Evolutionary conservation across 2,113 vertebrate genomes (phyloP), one percentile per base, ranked within the genome.

Genomic region (Limanda limanda): DNA sequence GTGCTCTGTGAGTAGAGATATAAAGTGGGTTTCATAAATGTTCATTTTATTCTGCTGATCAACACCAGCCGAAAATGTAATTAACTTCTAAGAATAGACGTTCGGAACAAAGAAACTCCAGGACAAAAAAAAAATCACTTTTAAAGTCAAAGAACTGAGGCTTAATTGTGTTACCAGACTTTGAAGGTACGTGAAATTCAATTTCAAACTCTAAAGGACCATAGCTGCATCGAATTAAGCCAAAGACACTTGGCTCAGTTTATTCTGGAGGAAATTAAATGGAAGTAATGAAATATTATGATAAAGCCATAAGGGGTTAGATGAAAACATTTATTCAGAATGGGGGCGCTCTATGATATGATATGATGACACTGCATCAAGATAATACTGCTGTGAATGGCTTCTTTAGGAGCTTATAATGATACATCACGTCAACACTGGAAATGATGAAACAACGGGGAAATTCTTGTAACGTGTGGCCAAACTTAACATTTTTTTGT

Each of bases 21-120:
- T 81, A 88, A 71, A 70, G 37, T 15, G 73, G 66, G 70, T 78
- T 73, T 74, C 77, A 79, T 81, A 68, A 90, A 89, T 74, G 70
- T 35, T 75, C 61, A 76, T 82, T 89, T 91, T 81, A 76, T 67
- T 72, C 56, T 56, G 64, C 82, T 84, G 74, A 84, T 85, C 77
- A 82, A 79, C 76, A 79, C 35, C 42, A n/a, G 21, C 74, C 56
- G 65, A 81, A 56, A 94, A 93, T 83, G 85, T 81, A 92, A 95
- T 94, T 93, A 94, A 92, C 79, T 85, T 90, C 68, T 71, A 78
- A 88, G 81, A 90, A 91, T 82, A 89, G 85, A 80, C 57, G 58
- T 24, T 86, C 60, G 69, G 82, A 89, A 89, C 76, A 86, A 91
- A 92, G 87, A 76, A 54, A 42, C 40, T 13, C 40, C 12, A 42